These are phyloP conservation scores for Gasteruption jaculator DNA, from an alignment of 2,888 invertebrate species.

Conservation along the genomic window DNA sequence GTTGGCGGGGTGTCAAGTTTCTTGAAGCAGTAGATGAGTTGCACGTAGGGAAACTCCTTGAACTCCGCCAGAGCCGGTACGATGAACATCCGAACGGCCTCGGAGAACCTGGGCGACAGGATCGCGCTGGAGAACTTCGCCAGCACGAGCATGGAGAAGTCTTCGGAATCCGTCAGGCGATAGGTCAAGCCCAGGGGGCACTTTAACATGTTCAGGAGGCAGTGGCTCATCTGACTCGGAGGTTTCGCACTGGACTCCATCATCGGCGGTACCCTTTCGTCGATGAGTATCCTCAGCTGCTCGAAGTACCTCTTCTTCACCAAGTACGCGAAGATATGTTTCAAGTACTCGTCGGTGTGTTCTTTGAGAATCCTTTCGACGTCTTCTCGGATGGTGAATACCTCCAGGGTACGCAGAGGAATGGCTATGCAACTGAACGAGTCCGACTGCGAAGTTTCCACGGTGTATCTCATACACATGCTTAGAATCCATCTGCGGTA, in stretches of 20 bases:
- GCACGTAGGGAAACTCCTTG: conserved; percentile 53
- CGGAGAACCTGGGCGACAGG: conserved; percentile 63
- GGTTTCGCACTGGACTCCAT: conserved; percentile 65
- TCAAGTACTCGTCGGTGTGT: conserved; percentile 43
- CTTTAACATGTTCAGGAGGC: conserved; percentile 71
- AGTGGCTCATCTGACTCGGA: conserved; percentile 70
- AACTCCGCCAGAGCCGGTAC: conserved; percentile 63
- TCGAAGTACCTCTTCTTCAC: conserved; percentile 61
- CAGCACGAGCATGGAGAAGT: conserved; percentile 56
- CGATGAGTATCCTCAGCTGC: conserved; percentile 66
- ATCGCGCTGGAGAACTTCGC: conserved; percentile 64
- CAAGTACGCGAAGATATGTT: conserved; percentile 41
- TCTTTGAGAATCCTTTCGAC: conserved; percentile 37
- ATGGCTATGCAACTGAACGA: conserved; percentile 60
- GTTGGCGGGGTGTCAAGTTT: conserved; percentile 52
- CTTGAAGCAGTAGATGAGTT: conserved; percentile 54
- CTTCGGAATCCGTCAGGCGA: conserved; percentile 43
- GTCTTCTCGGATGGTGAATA: conserved; percentile 60
- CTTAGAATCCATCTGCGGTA: conserved; percentile 57
- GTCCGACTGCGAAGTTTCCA: conserved; percentile 35
- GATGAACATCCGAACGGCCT: conserved; percentile 65
- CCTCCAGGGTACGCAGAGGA: conserved; percentile 74
- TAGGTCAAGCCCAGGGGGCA: conserved; percentile 66
- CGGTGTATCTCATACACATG: conserved; percentile 56
- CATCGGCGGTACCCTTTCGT: conserved; percentile 65